Conservation (phyloP, 2,888 invertebrate species). For the Matsumyia berberina region DNA sequence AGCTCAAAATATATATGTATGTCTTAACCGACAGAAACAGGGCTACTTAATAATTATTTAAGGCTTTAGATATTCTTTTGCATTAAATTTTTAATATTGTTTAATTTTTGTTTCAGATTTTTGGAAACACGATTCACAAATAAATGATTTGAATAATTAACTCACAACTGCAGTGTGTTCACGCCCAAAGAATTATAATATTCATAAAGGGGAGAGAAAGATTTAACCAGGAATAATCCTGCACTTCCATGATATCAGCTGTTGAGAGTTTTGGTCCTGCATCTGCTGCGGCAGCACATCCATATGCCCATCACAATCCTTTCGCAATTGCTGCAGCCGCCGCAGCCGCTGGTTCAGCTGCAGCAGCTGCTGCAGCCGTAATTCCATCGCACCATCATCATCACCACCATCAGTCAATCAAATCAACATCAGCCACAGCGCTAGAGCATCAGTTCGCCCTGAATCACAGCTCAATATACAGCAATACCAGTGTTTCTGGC, state of each 20-base stretch:
- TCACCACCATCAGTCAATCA: conserved; percentile 63
- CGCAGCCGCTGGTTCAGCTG: conserved; percentile 78
- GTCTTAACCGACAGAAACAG: too few species aligned
- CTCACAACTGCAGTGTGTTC: not conserved
- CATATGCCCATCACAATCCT: conserved; percentile 78
- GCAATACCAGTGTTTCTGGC: conserved; percentile 49
- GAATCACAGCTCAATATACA: conserved; percentile 59
- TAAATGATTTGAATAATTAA: not conserved
- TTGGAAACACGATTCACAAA: not conserved
- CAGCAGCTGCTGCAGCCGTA: conserved; percentile 78
- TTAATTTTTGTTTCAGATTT: conserved; percentile 28
- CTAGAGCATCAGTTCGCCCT: conserved; percentile 65
- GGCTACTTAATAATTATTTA: too few species aligned
- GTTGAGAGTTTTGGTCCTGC: conserved; percentile 80
- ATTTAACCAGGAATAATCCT: conserved; percentile 47
- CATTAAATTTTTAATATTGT: not conserved
- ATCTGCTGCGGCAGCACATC: conserved; percentile 78
- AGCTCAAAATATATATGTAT: too few species aligned
- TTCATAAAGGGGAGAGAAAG: conserved; percentile 20
- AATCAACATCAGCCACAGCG: conserved; percentile 56
- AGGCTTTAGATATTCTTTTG: too few species aligned
- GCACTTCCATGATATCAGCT: conserved; percentile 80
- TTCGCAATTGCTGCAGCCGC: conserved; percentile 79
- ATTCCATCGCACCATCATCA: conserved; percentile 74
- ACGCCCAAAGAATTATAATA: not conserved